Conservation (phyloP, 2,888 invertebrate species). For the Pseudoips prasinana region DNA sequence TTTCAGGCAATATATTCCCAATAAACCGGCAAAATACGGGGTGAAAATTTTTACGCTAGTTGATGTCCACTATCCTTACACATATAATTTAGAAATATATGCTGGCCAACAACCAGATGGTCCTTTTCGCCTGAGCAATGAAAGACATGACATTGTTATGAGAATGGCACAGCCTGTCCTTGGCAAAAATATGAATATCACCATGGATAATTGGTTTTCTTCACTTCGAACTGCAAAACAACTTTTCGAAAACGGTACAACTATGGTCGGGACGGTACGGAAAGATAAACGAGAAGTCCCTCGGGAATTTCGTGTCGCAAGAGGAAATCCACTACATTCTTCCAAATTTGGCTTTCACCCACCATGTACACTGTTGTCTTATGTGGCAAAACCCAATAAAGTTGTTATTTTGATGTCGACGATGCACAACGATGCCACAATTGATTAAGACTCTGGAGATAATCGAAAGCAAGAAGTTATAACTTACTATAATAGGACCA, state of each 20-base stretch:
- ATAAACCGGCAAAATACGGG: constrained; percentile 13
- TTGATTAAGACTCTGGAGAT: constrained; percentile 4
- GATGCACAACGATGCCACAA: constrained; percentile 5
- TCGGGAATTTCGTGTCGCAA: constrained; percentile 5
- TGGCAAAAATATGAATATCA: constrained; percentile 9
- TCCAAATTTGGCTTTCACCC: constrained; percentile 9
- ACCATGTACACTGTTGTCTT: constrained; percentile 5
- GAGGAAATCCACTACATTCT: constrained; percentile 1
- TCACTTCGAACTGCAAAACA: constrained; percentile 3
- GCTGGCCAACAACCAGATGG: constrained; percentile 16
- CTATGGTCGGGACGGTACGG: constrained; percentile 2
- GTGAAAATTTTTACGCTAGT: constrained; percentile 10
- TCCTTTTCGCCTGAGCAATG: constrained; percentile 12
- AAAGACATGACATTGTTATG: constrained; percentile 11
- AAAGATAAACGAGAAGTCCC: constrained; percentile 6
- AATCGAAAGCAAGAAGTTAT: constrained; percentile 14
- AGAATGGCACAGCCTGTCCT: constrained; percentile 11
- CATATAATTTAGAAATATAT: constrained; percentile 9
- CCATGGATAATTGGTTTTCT: constrained; percentile 17
- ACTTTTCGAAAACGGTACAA: constrained; percentile 3
- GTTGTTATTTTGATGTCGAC: constrained; percentile 4
- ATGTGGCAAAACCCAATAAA: constrained; percentile 6
- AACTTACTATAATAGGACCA: constrained; percentile 27
- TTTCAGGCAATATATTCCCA: constrained; percentile 13
- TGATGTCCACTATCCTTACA: constrained; percentile 1